Conservation (phyloP, 2,888 invertebrate species). For the Erannis defoliaria region DNA sequence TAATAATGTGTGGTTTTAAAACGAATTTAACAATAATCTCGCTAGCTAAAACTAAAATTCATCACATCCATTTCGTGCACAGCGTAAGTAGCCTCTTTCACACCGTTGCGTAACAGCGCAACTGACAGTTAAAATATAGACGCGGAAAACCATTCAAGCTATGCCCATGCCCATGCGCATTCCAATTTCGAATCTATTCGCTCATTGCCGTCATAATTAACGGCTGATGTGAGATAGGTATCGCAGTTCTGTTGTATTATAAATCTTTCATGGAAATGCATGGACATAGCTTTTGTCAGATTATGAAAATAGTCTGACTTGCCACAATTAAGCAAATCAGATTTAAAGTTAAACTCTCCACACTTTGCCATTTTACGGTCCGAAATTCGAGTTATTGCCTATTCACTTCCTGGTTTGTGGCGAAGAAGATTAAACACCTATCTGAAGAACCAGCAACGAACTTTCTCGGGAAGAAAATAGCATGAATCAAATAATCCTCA, state of each 20-base stretch:
- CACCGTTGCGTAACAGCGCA: conserved; percentile 46
- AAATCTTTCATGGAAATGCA: conserved; percentile 25
- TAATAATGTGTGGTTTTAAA: too few species aligned
- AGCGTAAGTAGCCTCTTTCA: conserved; percentile 34
- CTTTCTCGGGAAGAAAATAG: too few species aligned
- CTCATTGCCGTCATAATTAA: conserved; percentile 45
- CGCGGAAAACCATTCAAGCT: conserved; percentile 46
- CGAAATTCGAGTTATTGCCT: too few species aligned
- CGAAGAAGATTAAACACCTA: too few species aligned
- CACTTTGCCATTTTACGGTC: too few species aligned
- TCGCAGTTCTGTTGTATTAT: conserved; percentile 30
- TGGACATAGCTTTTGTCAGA: neutral
- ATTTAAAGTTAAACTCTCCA: too few species aligned
- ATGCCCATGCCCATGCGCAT: conserved; percentile 43
- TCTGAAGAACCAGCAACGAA: too few species aligned
- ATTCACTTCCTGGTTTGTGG: too few species aligned
- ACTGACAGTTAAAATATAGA: conserved; percentile 40
- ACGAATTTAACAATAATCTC: neutral
- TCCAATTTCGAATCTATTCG: conserved; percentile 47
- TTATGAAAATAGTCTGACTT: too few species aligned
- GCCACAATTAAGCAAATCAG: too few species aligned
- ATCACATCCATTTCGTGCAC: neutral
- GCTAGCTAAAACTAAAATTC: too few species aligned
- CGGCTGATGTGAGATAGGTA: conserved; percentile 32
- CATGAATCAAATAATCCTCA: too few species aligned